These are phyloP conservation scores for Euzetes globulus DNA, from an alignment of 2,888 invertebrate species.

Conservation along the genomic window DNA sequence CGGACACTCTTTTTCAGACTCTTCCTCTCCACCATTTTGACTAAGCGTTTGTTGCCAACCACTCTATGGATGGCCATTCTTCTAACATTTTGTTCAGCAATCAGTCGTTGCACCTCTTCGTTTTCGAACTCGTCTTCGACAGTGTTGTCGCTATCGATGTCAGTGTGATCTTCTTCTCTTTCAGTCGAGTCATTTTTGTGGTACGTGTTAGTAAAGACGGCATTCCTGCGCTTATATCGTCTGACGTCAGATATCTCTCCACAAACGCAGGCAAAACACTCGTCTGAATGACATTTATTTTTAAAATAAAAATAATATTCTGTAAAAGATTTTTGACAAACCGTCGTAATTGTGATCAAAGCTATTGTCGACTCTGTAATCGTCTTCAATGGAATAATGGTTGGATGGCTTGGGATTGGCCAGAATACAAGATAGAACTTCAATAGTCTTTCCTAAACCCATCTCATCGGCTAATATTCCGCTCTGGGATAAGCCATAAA, in stretches of 20 bases:
- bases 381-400: neutral
- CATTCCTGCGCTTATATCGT: neutral
- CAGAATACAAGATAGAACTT: conserved; percentile 61
- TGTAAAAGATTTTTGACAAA: neutral
- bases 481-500: conserved; percentile 51
- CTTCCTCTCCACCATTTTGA: conserved; percentile 34
- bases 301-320: neutral
- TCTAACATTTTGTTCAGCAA: neutral
- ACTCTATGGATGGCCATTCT: neutral
- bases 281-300: neutral
- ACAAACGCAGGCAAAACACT: conserved; percentile 20
- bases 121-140: neutral
- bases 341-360: neutral
- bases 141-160: neutral
- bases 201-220: neutral
- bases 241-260: neutral
- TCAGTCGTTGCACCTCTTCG: neutral
- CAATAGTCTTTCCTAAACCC: conserved; percentile 73
- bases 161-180: neutral
- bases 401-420: conserved; percentile 48
- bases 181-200: neutral
- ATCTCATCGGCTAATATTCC: conserved; percentile 73
- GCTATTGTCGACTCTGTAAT: neutral
- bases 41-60: neutral
- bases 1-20: neutral